Conservation (phyloP, 1,140 invertebrate species). For the Cecropterus lyciades region DNA sequence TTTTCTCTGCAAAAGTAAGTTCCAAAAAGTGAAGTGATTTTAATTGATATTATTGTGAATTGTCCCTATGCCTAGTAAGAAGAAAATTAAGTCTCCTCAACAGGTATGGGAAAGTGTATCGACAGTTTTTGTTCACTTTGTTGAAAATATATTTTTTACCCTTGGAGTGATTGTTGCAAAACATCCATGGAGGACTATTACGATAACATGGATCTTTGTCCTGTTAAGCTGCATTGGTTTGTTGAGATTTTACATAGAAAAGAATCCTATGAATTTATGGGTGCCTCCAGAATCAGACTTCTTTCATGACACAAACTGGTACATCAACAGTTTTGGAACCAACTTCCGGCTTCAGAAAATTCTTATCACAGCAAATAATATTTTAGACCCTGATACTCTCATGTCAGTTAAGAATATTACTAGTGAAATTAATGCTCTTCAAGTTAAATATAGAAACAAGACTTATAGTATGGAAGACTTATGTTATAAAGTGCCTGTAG, state of each 20-base stretch:
- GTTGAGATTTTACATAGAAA: slow-evolving; percentile 86
- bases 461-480: slow-evolving; percentile 85
- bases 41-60: slow-evolving; percentile 1
- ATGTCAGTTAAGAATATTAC: slow-evolving; percentile 61
- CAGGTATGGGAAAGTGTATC: slow-evolving; percentile 74
- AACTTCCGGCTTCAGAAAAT: slow-evolving; percentile 86
- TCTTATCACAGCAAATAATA: slow-evolving; percentile 87
- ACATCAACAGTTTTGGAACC: slow-evolving; percentile 87
- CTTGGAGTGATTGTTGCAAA: slow-evolving; percentile 81
- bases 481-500: slow-evolving; percentile 86
- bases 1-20: neutral
- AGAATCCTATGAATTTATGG: slow-evolving; percentile 90
- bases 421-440: slow-evolving; percentile 59
- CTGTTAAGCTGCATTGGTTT: slow-evolving; percentile 84
- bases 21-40: neutral
- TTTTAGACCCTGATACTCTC: slow-evolving; percentile 86
- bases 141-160: slow-evolving; percentile 78
- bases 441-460: slow-evolving; percentile 57
- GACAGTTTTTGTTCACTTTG: slow-evolving; percentile 68
- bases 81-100: slow-evolving; percentile 65
- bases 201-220: slow-evolving; percentile 82
- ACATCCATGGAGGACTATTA: slow-evolving; percentile 84
- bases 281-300: slow-evolving; percentile 88
- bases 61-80: slow-evolving; percentile 62
- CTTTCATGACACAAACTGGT: slow-evolving; percentile 88